A percentile compares a stretch with the other conserved stretches of the same genome.
Conservation (phyloP, 2,888 invertebrate species). For the Listrodromus nycthemerus region DNA sequence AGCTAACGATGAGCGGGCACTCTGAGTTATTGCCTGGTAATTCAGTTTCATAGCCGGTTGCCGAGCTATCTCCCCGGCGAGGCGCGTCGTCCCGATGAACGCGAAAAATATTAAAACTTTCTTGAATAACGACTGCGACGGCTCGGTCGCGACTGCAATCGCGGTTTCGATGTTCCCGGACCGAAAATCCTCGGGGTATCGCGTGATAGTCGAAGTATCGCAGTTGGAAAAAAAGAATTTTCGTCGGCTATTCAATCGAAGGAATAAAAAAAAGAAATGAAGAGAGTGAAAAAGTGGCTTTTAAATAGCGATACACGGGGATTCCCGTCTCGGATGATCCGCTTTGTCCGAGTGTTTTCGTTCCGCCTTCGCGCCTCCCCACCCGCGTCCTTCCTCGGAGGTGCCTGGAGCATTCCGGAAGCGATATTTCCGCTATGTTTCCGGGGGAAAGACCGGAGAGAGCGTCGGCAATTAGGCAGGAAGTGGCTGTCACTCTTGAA, state of each 20-base stretch:
- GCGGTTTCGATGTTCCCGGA: conserved; percentile 4
- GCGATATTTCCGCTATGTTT: conserved; percentile 78
- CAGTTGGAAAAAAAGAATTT: not conserved
- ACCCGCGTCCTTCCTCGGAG: conserved; percentile 42
- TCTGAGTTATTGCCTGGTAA: conserved; percentile 68
- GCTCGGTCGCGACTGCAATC: conserved; percentile 58
- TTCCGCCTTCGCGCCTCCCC: not conserved
- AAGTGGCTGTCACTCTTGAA: conserved; percentile 78
- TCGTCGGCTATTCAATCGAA: too few species aligned
- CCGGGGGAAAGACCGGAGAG: conserved; percentile 72
- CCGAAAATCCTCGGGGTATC: not conserved
- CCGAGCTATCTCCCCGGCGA: conserved; percentile 11
- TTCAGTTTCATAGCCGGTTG: conserved; percentile 62
- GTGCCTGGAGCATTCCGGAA: conserved; percentile 71
- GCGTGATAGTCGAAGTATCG: not conserved
- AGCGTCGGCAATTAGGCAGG: conserved; percentile 79
- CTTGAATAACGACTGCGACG: conserved; percentile 59
- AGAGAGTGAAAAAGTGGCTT: not conserved
- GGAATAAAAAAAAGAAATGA: not conserved
- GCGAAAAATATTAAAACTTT: conserved; percentile 63
- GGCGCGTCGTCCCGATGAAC: conserved; percentile 41
- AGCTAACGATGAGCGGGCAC: conserved; percentile 51
- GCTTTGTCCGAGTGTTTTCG: not conserved
- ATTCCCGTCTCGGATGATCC: not conserved
- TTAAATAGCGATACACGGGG: not conserved